phyloP scores from a whole-genome alignment of 2,888 invertebrate genomes.

The Agapostemon virescens region DNA sequence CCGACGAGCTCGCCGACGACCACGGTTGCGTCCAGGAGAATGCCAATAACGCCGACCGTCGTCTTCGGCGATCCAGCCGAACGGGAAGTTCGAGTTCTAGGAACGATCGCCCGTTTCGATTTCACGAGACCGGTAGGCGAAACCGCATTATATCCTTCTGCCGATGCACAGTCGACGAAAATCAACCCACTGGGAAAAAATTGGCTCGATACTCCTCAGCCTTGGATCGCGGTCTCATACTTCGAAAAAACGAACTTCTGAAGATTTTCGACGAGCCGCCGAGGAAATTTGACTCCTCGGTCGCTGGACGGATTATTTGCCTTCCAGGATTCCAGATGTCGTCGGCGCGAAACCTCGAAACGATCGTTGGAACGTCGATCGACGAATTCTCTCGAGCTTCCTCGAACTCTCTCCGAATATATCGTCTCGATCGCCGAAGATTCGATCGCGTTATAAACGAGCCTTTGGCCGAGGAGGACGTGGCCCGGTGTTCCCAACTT shows the following conservation, averaged over 20 bases:
- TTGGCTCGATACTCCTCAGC: background rate
- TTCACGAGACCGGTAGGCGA: slow-evolving; percentile 16
- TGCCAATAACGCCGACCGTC: background rate
- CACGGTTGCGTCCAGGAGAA: background rate
- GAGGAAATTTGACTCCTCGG: background rate
- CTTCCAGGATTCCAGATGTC: background rate
- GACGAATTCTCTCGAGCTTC: too few relatives aligned
- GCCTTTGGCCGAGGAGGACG: too few relatives aligned
- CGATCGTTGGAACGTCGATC: too few relatives aligned
- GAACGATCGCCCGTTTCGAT: slow-evolving; percentile 24
- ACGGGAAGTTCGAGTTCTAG: slow-evolving; percentile 3
- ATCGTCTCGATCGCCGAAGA: too few relatives aligned
- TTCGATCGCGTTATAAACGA: too few relatives aligned
- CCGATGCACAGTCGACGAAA: background rate
- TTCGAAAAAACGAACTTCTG: background rate
- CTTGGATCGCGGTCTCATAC: slow-evolving; percentile 1
- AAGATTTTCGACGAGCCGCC: background rate
- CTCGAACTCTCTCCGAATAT: too few relatives aligned
- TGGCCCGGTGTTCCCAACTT: too few relatives aligned
- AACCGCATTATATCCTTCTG: background rate
- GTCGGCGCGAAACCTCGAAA: background rate
- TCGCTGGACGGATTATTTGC: background rate
- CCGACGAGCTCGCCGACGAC: background rate
- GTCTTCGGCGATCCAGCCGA: background rate
- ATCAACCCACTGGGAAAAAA: slow-evolving; percentile 8